phyloP scores from a whole-genome alignment of 2,888 invertebrate species.

The Nemotelus pantherinus region DNA sequence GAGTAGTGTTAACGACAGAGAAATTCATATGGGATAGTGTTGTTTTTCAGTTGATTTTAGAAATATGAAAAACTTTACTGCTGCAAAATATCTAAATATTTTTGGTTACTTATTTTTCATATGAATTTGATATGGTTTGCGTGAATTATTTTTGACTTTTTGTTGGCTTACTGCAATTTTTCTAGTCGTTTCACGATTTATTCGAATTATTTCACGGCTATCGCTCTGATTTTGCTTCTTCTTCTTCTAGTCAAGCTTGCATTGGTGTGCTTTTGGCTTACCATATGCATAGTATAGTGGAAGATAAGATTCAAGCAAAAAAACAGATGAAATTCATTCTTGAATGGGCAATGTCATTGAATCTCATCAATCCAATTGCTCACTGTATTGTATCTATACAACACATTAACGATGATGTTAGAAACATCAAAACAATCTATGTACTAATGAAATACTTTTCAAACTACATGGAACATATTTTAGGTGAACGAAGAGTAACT shows the following conservation, averaged over 20 bases:
- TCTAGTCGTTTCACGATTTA: background rate
- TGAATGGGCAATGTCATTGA: too few relatives aligned
- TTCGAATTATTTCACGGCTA: background rate
- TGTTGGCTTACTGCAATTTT: background rate
- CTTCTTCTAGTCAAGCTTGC: constrained; percentile 14
- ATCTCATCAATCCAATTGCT: too few relatives aligned
- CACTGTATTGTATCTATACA: too few relatives aligned
- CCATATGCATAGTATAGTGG: constrained; percentile 4
- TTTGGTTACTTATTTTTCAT: background rate
- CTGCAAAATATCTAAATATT: constrained; percentile 26
- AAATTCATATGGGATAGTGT: too few relatives aligned
- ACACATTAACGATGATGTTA: too few relatives aligned
- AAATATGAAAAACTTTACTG: constrained; percentile 33
- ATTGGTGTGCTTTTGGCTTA: constrained; percentile 22
- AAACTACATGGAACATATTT: constrained; percentile 38
- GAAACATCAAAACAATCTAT: too few relatives aligned
- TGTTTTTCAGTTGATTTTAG: background rate
- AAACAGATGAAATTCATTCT: too few relatives aligned
- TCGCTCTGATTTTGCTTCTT: constrained; percentile 18
- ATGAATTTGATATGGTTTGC: background rate
- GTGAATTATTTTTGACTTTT: background rate
- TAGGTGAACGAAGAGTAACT: constrained; percentile 61
- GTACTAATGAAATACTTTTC: background rate
- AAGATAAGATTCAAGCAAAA: background rate
- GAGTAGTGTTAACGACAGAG: too few relatives aligned